A percentile compares a stretch with the other conserved stretches of the same genome.
Conservation (phyloP, 2,888 invertebrate species). For the Apamea monoglypha region DNA sequence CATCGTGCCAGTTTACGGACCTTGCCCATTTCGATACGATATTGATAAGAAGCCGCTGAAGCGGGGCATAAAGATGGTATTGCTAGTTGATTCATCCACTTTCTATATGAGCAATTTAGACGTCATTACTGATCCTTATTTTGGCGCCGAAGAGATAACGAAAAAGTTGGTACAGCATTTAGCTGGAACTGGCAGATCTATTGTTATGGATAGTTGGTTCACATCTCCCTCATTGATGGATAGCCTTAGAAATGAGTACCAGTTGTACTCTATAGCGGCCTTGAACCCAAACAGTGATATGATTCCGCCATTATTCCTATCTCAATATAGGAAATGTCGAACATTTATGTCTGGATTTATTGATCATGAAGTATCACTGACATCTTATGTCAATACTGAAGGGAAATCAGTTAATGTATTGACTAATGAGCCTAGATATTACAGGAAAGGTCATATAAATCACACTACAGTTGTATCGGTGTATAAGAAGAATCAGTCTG, state of each 20-base stretch:
- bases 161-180: constrained; percentile 83
- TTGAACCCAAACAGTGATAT: constrained; percentile 78
- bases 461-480: constrained; percentile 78
- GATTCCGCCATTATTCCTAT: constrained; percentile 83
- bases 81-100: constrained; percentile 83
- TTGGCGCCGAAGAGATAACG: constrained; percentile 78
- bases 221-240: constrained; percentile 78
- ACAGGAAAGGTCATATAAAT: constrained; percentile 77
- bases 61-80: constrained; percentile 83
- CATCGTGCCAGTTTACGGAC: constrained; percentile 84
- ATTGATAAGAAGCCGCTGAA: constrained; percentile 81
- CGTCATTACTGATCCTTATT: constrained; percentile 83
- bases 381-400: constrained; percentile 80
- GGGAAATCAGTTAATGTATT: constrained; percentile 80
- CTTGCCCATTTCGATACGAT: constrained; percentile 85
- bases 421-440: constrained; percentile 82
- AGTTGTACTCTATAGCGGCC: constrained; percentile 79
- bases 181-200: constrained; percentile 77
- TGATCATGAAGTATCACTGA: constrained; percentile 77
- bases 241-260: constrained; percentile 76
- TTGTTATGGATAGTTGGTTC: constrained; percentile 85
- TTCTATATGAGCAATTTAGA: constrained; percentile 86
- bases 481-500: constrained; percentile 83
- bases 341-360: constrained; percentile 82
- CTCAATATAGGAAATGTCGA: constrained; percentile 76